A percentile compares a stretch with the other conserved stretches of the same genome.
Evolutionary conservation across 2,888 invertebrate genomes (phyloP).

Genomic region (Thecophora atra): DNA sequence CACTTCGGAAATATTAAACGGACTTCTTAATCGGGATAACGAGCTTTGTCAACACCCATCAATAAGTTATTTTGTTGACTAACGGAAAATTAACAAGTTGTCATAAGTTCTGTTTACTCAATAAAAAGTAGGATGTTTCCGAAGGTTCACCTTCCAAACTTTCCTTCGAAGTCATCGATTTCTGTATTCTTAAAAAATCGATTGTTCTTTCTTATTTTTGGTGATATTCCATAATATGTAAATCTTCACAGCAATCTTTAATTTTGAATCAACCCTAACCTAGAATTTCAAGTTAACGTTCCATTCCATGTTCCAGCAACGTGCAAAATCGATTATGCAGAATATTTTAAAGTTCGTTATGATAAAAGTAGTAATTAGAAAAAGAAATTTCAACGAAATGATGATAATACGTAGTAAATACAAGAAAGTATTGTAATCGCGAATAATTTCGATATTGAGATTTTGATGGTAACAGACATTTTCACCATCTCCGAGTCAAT

Average conservation of each 20-base stretch:
- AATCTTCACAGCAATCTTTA: not conserved
- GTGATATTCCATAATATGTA: not conserved
- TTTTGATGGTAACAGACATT: too few relatives aligned
- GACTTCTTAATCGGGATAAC: not conserved
- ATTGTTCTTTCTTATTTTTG: not conserved
- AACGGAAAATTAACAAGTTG: slow-evolving; percentile 26
- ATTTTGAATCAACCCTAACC: slow-evolving; percentile 18
- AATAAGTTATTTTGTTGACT: slow-evolving; percentile 18
- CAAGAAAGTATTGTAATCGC: too few relatives aligned
- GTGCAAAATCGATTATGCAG: too few relatives aligned
- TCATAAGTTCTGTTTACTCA: slow-evolving; percentile 16
- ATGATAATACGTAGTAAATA: too few relatives aligned
- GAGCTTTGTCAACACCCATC: not conserved
- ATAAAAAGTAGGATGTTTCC: too few relatives aligned
- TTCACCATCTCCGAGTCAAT: too few relatives aligned
- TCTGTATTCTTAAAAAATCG: not conserved
- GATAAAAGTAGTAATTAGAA: too few relatives aligned
- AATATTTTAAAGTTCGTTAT: too few relatives aligned
- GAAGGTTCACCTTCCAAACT: slow-evolving; percentile 3
- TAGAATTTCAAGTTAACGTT: not conserved
- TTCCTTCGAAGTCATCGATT: slow-evolving; percentile 6
- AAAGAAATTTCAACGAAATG: too few relatives aligned
- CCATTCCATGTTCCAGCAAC: not conserved
- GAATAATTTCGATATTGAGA: too few relatives aligned
- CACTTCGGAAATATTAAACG: not conserved